phyloP scores from a whole-genome alignment of 2,888 invertebrate species.

The Plagodis dolabraria region DNA sequence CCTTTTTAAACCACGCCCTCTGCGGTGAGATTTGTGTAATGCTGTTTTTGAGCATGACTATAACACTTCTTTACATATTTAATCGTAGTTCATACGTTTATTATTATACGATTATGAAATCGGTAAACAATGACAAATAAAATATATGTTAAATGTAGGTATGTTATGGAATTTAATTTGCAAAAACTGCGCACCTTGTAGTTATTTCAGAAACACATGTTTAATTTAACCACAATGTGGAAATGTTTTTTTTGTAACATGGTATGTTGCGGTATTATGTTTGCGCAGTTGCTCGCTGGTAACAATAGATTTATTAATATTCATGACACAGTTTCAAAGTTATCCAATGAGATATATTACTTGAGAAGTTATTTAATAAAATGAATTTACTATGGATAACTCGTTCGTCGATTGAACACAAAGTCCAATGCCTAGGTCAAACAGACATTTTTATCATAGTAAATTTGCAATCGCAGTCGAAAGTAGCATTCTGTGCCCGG shows the following conservation, averaged over 20 bases:
- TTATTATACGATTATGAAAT: slow-evolving; percentile 2
- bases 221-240: slow-evolving; percentile 47
- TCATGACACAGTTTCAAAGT: slow-evolving; percentile 57
- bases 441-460: too few species aligned
- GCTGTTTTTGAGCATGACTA: too few species aligned
- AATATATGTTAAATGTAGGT: slow-evolving; percentile 25
- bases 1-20: too few species aligned
- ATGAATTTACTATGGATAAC: too few species aligned
- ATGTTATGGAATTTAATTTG: slow-evolving; percentile 38
- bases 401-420: too few species aligned
- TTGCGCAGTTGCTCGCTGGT: slow-evolving; percentile 51
- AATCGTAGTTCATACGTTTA: not conserved
- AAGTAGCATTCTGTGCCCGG: too few species aligned
- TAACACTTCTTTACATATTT: too few species aligned
- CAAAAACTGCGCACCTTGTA: slow-evolving; percentile 42
- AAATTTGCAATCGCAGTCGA: too few species aligned
- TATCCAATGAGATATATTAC: slow-evolving; percentile 33
- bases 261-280: slow-evolving; percentile 38
- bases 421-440: too few species aligned
- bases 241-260: slow-evolving; percentile 11
- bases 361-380: not conserved
- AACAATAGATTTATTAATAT: slow-evolving; percentile 64
- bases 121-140: slow-evolving; percentile 26
- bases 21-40: too few species aligned
- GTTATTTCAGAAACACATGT: slow-evolving; percentile 54